Base-by-base conservation (phyloP, 2,888 invertebrate genomes). In the Pristionchus entomophagus region DNA sequence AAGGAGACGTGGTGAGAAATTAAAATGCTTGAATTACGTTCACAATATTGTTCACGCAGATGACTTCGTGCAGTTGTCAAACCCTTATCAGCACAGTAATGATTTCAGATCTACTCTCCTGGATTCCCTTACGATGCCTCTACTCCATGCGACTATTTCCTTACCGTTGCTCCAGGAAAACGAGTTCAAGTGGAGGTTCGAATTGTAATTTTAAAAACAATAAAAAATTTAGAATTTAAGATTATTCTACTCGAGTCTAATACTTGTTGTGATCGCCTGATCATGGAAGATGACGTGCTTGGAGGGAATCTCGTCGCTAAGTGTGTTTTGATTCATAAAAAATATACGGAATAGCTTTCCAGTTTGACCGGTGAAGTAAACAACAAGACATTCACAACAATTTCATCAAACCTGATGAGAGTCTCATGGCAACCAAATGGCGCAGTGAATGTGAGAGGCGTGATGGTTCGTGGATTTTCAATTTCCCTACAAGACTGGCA, bases 371-470 rank as follows among this genome's bases (percentile, higher is more conserved):
- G 73, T 3, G 73, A 73, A 41, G 41, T 41, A 73, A 5, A n/a
- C 5, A n/a, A 73, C n/a, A 32, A 45, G 45, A 14, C n/a, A 1
- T 73, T 41, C 73, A 73, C 38, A 3, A 73, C 73, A n/a, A 17
- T n/a, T 2, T 32, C 38, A 26, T 45, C 38, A 0, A 73, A 73
- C 26, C 17, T 73, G 41, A 45, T 73, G 73, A 22, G 73, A 26
- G 73, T 73, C n/a, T 73, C 73, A 10, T 73, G 73, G 73, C 73
- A 73, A 45, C 73, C 73, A 41, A 45, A 73, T 26, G 73, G 73
- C 41, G 73, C 41, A 73, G 73, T 73, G 41, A 73, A 73, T 73
- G 73, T 73, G 73, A 6, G 41, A 12, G 73, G 73, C n/a, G 45
- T 73, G 73, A 73, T 73, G 73, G 73, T 73, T 8, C 6, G 45